Conservation (phyloP, 2,888 invertebrate genomes). For the Eupsilia transversa region DNA sequence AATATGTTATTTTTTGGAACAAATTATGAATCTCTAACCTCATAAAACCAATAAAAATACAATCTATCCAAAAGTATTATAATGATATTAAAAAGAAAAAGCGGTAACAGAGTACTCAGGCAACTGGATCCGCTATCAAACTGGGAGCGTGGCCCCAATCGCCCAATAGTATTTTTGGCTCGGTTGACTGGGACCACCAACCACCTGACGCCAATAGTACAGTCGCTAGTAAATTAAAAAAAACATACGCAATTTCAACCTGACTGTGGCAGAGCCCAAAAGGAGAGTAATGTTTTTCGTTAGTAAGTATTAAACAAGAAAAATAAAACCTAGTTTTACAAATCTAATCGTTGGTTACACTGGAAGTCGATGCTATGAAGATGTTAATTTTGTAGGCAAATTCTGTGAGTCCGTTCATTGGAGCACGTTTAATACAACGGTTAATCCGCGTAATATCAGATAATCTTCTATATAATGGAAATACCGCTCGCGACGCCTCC, state of each 20-base stretch:
- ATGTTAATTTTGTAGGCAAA: conserved; percentile 53
- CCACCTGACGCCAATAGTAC: too few species aligned
- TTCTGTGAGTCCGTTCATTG: conserved; percentile 43
- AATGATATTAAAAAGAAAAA: background rate
- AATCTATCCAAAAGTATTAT: background rate
- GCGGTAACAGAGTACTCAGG: background rate
- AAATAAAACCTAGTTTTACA: background rate
- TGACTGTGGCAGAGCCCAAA: too few species aligned
- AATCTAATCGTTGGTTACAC: background rate
- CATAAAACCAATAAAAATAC: background rate
- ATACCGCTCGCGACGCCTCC: conserved; percentile 54
- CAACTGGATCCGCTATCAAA: too few species aligned
- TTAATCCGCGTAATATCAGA: conserved; percentile 67
- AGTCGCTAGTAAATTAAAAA: too few species aligned
- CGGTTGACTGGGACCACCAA: too few species aligned
- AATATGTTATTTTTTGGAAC: background rate
- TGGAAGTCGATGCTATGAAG: background rate
- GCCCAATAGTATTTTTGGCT: too few species aligned
- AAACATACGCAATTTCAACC: too few species aligned
- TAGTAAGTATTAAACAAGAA: background rate
- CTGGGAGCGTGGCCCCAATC: too few species aligned
- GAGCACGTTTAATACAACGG: conserved; percentile 57
- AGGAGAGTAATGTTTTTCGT: too few species aligned
- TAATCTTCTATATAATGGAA: conserved; percentile 68
- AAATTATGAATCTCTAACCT: background rate